These are phyloP conservation scores for Aelia acuminata DNA, from an alignment of 2,888 invertebrate species.

Conservation along the genomic window DNA sequence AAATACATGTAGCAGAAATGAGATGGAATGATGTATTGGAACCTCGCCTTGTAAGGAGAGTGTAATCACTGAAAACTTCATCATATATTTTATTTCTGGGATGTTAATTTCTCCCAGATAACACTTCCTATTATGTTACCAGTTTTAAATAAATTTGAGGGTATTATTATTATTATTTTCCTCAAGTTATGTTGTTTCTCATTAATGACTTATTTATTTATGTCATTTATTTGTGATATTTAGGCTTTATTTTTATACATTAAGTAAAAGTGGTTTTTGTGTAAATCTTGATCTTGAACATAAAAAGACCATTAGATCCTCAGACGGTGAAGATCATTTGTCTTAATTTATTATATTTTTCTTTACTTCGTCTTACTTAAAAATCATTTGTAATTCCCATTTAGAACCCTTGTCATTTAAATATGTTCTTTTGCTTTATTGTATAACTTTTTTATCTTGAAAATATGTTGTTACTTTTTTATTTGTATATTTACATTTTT, in stretches of 20 bases:
- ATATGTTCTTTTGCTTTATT: not conserved
- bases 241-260: not conserved
- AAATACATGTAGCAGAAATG: not conserved
- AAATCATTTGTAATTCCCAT: not conserved
- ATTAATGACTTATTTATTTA: not conserved
- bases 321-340: not conserved
- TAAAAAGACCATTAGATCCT: not conserved
- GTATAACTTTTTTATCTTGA: not conserved
- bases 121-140: not conserved
- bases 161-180: not conserved
- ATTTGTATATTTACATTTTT: not conserved
- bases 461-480: not conserved
- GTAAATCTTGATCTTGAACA: not conserved
- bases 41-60: not conserved
- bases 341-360: not conserved
- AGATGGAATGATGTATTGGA: slow-evolving; percentile 22
- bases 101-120: not conserved
- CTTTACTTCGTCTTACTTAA: not conserved
- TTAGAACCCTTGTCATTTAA: not conserved
- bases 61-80: not conserved
- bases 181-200: not conserved
- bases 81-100: not conserved
- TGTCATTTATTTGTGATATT: slow-evolving; percentile 12
- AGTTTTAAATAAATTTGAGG: not conserved
- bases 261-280: not conserved